A percentile compares a stretch with the other conserved stretches of the same genome.
Conservation (phyloP, 1,140 invertebrate genomes). For the Rhagoletis pomonella region DNA sequence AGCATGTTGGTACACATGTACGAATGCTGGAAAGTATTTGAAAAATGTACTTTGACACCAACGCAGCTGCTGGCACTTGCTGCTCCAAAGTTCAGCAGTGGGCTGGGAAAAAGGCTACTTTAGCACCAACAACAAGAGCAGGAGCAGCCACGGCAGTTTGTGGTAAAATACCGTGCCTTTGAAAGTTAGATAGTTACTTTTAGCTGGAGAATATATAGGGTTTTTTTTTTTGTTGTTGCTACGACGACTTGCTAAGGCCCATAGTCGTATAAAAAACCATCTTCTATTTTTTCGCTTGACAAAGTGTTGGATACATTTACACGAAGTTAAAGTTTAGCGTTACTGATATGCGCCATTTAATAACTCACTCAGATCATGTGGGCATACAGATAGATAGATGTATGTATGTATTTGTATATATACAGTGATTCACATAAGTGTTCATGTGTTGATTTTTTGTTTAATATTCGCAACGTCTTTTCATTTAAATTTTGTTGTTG, state of each 20-base stretch:
- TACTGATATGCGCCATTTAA: background rate
- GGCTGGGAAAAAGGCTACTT: background rate
- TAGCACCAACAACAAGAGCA: background rate
- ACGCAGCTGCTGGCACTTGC: constrained; percentile 26
- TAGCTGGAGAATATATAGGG: too few species aligned
- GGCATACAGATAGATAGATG: background rate
- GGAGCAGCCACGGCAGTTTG: background rate
- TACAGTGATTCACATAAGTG: too few species aligned
- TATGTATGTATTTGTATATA: too few species aligned
- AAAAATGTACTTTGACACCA: constrained; percentile 69
- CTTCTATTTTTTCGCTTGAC: background rate
- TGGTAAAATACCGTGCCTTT: constrained; percentile 24
- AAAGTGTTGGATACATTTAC: constrained; percentile 36
- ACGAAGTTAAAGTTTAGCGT: background rate
- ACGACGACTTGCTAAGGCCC: background rate
- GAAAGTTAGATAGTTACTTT: constrained; percentile 50
- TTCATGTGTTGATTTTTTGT: too few species aligned
- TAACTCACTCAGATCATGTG: background rate
- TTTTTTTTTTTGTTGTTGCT: background rate
- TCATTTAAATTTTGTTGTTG: too few species aligned
- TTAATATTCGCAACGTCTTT: too few species aligned
- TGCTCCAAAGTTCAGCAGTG: background rate
- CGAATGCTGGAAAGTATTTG: constrained; percentile 63
- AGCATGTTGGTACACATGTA: background rate
- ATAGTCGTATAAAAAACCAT: background rate